Base-by-base conservation (phyloP, 2,888 invertebrate species). In the Osedax fenrisi region DNA sequence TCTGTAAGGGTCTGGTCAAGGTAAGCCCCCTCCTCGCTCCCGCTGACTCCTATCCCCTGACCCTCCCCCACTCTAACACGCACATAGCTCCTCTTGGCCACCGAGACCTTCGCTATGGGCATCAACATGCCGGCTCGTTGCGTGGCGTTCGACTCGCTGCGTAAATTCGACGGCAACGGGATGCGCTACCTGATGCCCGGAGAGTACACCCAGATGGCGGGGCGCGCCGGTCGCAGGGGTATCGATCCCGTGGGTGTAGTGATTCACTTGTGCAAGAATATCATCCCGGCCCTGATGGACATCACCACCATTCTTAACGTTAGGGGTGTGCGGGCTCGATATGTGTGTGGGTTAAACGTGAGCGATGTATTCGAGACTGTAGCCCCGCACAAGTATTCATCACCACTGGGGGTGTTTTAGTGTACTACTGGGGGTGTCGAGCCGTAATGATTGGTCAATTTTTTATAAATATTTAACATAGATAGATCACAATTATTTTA, bases 61-160 rank as follows among this genome's bases (percentile, higher is more conserved):
- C 67, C 3, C 67, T n/a, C 23, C 22, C n/a, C 13, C 1, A 2
- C 22, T 21, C 86, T 5, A 21, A 3, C 23, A 3, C n/a, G 3
- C 1, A 2, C 22, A 3, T 86, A 92, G 89, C 88, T 97, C 69
- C 86, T 98, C 2, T 97, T 98, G 86, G 97, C 98, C 0, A 99
- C 98, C 0, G 98, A 98, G 87, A 99, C 98, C 0, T 99, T 98
- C 85, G 96, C 98, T 0, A 97, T 98, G 95, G 98, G 98, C 0
- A 94, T 99, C 1, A 99, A 98, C 85, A 99, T 99, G 98, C 98
- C 98, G 0, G 94, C 98, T 0, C 88, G 94, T 21, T 96, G 96
- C 0, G 98, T 99, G 0, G 90, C 97, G 17, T 99, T 99, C 84
- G 96, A 97, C 85, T 90, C 91, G 3, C 89, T 91, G 59, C 87